phyloP scores from a whole-genome alignment of 2,888 invertebrate genomes.

The Myopa tessellatipennis region DNA sequence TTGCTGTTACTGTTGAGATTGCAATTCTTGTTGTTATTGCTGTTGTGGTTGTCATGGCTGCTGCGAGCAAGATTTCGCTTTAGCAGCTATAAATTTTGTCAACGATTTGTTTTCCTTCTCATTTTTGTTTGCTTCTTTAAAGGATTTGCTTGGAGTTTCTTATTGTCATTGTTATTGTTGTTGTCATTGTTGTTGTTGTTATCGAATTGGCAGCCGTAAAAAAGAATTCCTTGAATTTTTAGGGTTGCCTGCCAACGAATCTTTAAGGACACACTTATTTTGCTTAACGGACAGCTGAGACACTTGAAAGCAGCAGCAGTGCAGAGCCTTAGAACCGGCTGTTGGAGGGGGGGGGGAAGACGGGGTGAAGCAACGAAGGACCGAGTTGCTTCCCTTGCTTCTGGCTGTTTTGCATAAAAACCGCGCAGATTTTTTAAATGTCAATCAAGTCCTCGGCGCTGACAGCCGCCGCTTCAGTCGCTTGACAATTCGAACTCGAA shows the following conservation, averaged over 20 bases:
- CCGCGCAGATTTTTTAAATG: conserved; percentile 29
- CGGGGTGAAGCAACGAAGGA: neutral
- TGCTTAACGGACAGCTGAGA: conserved; percentile 12
- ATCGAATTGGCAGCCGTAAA: neutral
- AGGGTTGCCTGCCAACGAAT: conserved; percentile 22
- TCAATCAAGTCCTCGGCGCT: conserved; percentile 29
- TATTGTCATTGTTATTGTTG: neutral
- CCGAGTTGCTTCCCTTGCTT: no score
- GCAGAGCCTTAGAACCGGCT: conserved; percentile 5
- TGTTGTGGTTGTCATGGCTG: conserved; percentile 14
- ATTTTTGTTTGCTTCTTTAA: neutral
- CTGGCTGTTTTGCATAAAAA: conserved; percentile 23
- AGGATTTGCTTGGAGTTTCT: neutral
- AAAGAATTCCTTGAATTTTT: conserved; percentile 20
- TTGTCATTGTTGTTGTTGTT: neutral
- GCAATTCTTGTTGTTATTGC: conserved; percentile 6
- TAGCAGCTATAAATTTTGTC: conserved; percentile 53
- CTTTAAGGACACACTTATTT: conserved; percentile 30
- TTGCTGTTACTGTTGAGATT: neutral
- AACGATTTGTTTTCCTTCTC: conserved; percentile 47
- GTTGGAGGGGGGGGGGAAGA: conserved; percentile 1
- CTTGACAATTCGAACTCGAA: conserved; percentile 22
- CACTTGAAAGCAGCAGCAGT: conserved; percentile 12
- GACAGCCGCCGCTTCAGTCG: conserved; percentile 16
- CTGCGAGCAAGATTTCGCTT: conserved; percentile 41